Evolutionary conservation across 2,888 invertebrate genomes (phyloP), one percentile per base, ranked within the genome.

Genomic region (Calephelis perditalis): DNA sequence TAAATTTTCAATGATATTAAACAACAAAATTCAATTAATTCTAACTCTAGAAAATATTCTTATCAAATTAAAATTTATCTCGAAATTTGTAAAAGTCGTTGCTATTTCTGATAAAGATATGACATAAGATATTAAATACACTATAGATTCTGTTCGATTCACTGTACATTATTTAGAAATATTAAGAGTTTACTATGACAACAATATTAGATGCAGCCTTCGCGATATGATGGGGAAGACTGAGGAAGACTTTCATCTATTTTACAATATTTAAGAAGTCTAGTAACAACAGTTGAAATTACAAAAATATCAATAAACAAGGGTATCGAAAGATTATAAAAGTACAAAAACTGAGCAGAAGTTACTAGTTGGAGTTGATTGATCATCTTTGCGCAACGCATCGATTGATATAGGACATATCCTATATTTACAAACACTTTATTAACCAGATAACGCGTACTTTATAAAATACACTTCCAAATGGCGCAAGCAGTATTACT

Each of bases 311-410:
- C 65, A 60, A 66, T 65, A 65, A 70, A 72, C 65, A 65, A 70
- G 76, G 78, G 61, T 57, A 49, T 61, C 40, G 60, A 69, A 82
- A 62, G 67, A 62, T 67, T 87, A 87, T 85, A 88, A 89, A 88
- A 87, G 87, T 89, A 87, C 82, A 86, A 88, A 84, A 66, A 87
- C 81, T 83, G 83, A 86, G 82, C 80, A 71, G 79, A 78, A 79
- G 71, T 70, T 70, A 71, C 65, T 73, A 7, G 70, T 75, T 72
- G 77, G 70, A 71, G 68, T 71, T 66, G 67, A 65, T 64, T 70
- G 74, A 74, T 79, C 75, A 12, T 49, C 9, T 49, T 26, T 49
- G 49, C 15, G 49, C 15, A 49, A 49, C 49, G 49, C 49, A 26
- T 35, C 10, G 26, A 15, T 6, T 35, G 10, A 52, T 52, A 77